phyloP scores from a whole-genome alignment of 2,888 invertebrate genomes.

The Alentia gelatinosa region DNA sequence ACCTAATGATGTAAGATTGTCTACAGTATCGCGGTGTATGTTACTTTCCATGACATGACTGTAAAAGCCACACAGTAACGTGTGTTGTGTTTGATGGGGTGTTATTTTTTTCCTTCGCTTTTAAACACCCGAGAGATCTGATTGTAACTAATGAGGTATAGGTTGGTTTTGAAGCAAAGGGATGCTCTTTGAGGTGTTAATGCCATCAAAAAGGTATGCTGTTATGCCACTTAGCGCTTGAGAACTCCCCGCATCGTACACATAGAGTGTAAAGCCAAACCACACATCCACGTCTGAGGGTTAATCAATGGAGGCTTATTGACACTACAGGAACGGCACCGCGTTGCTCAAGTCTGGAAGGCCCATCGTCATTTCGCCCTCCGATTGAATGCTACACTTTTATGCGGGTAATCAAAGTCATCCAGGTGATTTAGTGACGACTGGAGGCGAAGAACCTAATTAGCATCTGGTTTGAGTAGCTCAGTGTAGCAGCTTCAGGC shows the following conservation, averaged over 20 bases:
- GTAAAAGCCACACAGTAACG: too few species aligned
- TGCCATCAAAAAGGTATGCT: not conserved
- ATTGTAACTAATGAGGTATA: too few species aligned
- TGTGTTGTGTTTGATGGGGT: too few species aligned
- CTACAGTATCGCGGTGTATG: not conserved
- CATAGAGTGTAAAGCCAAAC: too few species aligned
- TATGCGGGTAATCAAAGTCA: not conserved
- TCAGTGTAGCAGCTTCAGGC: not conserved
- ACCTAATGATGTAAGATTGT: not conserved
- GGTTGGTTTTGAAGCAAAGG: too few species aligned
- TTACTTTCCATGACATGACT: not conserved
- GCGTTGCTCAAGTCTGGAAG: not conserved
- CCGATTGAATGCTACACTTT: slow-evolving; percentile 6
- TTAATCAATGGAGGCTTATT: not conserved
- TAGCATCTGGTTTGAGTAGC: not conserved
- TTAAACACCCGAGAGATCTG: too few species aligned
- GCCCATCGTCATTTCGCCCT: not conserved
- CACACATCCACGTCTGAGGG: too few species aligned
- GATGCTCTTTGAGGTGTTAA: too few species aligned
- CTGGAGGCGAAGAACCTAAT: not conserved
- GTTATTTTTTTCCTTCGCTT: too few species aligned
- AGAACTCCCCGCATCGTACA: too few species aligned
- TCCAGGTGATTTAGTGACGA: not conserved
- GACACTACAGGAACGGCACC: not conserved
- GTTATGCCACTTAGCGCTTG: too few species aligned